Evolutionary conservation across 1,140 invertebrate genomes (phyloP), one percentile per base, ranked within the genome.

Genomic region (Tribolium castaneum): DNA sequence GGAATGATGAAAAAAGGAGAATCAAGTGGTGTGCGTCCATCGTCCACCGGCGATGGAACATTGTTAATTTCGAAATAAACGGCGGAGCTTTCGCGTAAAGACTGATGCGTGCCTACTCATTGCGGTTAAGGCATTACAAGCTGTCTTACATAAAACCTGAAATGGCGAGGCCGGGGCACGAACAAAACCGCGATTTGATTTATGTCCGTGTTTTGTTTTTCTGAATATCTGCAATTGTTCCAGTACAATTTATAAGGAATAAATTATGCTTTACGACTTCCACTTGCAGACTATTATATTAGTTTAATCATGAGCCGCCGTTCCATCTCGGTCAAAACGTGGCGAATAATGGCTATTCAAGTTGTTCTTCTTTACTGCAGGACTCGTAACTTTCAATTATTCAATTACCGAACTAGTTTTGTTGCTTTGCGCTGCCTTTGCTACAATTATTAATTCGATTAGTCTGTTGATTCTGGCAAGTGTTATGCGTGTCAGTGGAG

Each of bases 191-290:
- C 59, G 59, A 35, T 66, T 66, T 66, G 59, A 66, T 66, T 66
- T 66, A 66, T 66, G 59, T 66, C 30, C 59, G 30, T 66, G 59
- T 66, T 66, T 66, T 66, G 59, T 66, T 66, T 66, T 66, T 66
- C 59, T 66, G 59, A 66, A 66, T 66, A 66, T 66, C 59, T 66
- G 59, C 59, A 66, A 66, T 66, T 66, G 59, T 66, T 66, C 59
- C 59, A 66, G 59, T 66, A 66, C 59, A 66, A 66, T 66, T 66
- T 66, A 66, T 66, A 66, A 66, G 59, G 59, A 66, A 66, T 66
- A 66, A 66, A 66, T 66, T 66, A 66, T 35, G 30, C 59, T 66
- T 66, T 66, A 66, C 59, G 59, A 66, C 59, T 66, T 66, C 59
- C 59, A 66, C 59, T 66, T 66, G 59, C 59, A 66, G 59, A 66